A percentile compares a stretch with the other conserved stretches of the same genome.
Evolutionary conservation across 2,888 invertebrate species (phyloP).

Genomic region (Oeneis ivallda): DNA sequence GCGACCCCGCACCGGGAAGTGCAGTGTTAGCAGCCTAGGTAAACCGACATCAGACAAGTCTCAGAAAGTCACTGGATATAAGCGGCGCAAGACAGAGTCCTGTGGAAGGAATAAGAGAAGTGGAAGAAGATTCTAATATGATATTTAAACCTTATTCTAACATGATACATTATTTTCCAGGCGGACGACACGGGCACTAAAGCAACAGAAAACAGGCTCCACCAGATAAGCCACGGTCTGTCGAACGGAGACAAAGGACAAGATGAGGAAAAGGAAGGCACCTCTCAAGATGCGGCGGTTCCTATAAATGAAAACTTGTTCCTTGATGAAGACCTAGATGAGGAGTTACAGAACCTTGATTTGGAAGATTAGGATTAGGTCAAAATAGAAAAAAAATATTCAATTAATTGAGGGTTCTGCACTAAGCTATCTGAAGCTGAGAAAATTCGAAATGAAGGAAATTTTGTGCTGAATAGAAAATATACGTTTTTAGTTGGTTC

Average conservation of each 20-base stretch:
- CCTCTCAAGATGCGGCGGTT: conserved; percentile 79
- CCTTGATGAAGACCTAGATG: conserved; percentile 92
- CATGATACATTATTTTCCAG: conserved; percentile 51
- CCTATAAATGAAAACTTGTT: conserved; percentile 97
- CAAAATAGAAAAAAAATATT: not conserved
- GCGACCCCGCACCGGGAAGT: too few species aligned
- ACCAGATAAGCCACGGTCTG: conserved; percentile 65
- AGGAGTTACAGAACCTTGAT: conserved; percentile 91
- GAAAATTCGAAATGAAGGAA: not conserved
- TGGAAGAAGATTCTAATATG: too few species aligned
- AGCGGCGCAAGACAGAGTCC: too few species aligned
- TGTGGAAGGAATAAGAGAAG: too few species aligned
- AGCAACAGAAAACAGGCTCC: conserved; percentile 85
- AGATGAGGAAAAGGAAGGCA: conserved; percentile 51
- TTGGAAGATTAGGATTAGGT: conserved; percentile 80
- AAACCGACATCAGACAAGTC: too few species aligned
- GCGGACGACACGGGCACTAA: conserved; percentile 89
- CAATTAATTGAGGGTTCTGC: not conserved
- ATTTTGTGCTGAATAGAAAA: too few species aligned
- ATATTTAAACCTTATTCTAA: not conserved
- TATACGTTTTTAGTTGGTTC: too few species aligned
- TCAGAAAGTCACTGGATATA: too few species aligned
- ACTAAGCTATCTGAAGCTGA: not conserved
- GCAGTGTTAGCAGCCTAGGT: too few species aligned
- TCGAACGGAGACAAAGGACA: conserved; percentile 49